Base-by-base conservation (phyloP, 30 jellyfish, hydroid and myxozoan genomes). In the Clytia hemisphaerica region DNA sequence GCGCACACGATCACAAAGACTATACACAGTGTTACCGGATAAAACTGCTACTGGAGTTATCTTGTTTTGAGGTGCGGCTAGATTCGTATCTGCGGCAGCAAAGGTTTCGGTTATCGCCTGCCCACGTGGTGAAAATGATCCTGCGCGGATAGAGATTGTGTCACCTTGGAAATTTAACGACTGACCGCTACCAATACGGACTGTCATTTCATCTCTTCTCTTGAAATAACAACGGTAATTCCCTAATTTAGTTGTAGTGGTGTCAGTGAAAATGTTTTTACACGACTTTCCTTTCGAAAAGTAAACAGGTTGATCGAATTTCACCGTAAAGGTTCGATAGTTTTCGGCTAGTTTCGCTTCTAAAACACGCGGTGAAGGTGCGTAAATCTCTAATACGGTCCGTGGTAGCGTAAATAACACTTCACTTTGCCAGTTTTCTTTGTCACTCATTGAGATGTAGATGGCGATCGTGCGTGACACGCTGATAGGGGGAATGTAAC, bases 311-410 rank as follows among this genome's bases (percentile, higher is more conserved):
- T 57, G 53, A 59, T 55, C 62, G 59, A 82, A 82, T 1, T 34
- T 32, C 28, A 82, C 34, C 22, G 55, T 19, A 29, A 82, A 51
- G 50, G 35, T 29, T 6, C 83, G 33, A 12, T 63, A 74, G 54
- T 67, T 55, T 7, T 34, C 45, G 72, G 78, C 44, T 34, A 82
- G 27, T 49, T 58, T 64, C 15, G 94, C 94, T 2, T 54, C 15
- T 9, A 54, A 6, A 26, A 82, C 66, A 16, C 18, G 48, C 19
- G 94, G 94, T 14, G 90, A 72, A 16, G 79, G 73, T 14, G 94
- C 94, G 28, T 72, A 82, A 9, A 82, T 61, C 24, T 57, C 51
- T 37, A 82, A 12, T 1, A 9, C 30, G 21, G 19, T 14, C 87
- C n/a, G n/a, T n/a, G n/a, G n/a, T n/a, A n/a, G n/a, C n/a, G n/a